A percentile compares a stretch with the other conserved stretches of the same genome.
phyloP scores from a whole-genome alignment of 2,113 vertebrate genomes.

The Varanus komodoensis region DNA sequence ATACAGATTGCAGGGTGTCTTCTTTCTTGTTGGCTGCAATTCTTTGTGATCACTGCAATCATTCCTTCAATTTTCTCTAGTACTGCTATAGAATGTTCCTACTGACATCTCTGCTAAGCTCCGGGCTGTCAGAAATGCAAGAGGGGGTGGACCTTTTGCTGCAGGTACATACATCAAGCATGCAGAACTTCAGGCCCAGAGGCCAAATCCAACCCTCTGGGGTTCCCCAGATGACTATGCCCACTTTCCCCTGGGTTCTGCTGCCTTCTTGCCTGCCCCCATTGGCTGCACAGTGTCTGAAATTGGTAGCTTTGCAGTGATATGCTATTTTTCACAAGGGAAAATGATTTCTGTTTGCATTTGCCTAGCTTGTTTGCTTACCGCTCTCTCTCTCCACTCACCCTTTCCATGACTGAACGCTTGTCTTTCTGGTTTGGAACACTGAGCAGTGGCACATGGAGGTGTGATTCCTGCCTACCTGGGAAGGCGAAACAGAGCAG shows the following conservation, averaged over 20 bases:
- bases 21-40: not conserved
- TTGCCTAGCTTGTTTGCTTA: not conserved
- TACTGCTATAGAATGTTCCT: not conserved
- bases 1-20: not conserved
- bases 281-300: not conserved
- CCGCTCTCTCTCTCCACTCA: not conserved
- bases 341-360: not conserved
- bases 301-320: not conserved
- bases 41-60: not conserved
- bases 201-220: too few species aligned
- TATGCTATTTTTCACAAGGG: not conserved
- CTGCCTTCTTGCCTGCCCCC: not conserved
- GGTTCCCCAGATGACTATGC: too few species aligned
- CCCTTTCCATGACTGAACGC: not conserved
- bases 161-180: too few species aligned
- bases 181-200: too few species aligned
- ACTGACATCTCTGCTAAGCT: not conserved
- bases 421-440: fast-evolving
- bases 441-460: constrained; percentile 80
- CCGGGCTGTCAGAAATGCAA: not conserved
- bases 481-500: not conserved
- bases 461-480: constrained; percentile 75
- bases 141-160: not conserved
- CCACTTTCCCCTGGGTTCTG: too few species aligned
- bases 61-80: not conserved